Evolutionary conservation across 1,140 invertebrate genomes (phyloP), one percentile per base, ranked within the genome.

Genomic region (Drosophila quadrilineata): DNA sequence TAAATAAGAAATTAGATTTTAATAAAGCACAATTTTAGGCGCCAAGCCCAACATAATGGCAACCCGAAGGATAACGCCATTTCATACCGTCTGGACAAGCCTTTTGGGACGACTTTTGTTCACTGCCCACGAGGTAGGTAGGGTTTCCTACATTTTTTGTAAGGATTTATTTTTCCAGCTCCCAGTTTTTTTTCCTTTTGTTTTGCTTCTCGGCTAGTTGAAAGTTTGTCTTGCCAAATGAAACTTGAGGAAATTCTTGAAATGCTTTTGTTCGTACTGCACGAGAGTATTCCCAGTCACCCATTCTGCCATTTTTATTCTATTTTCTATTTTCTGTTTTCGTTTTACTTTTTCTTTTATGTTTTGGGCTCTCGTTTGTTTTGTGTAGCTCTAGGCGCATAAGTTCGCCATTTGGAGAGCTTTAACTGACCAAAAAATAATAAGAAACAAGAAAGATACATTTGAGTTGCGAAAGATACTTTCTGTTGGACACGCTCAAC

Each of bases 1-100:
- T 84, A 85, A 84, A 84, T 84, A 84, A 73, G 43, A 85, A 71
- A 77, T 85, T 84, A 56, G 65, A 68, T 66, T 85, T 85, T 77
- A 84, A 84, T 85, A 84, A 85, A 77, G 79, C 80, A 52, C 69
- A 59, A 54, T 62, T 67, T 77, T 73, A 60, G 69, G 73, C 38
- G 48, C 64, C 35, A 45, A 10, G 29, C 40, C 48, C 33, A 8
- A 36, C 45, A 69, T 76, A 72, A 82, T 76, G 76, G 54, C 82
- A 76, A 84, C 54, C 60, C 67, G 31, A 36, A 50, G 33, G 45
- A 10, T 59, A 22, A 41, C 28, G 45, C 48, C 54, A 53, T 52
- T 60, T 40, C 33, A 38, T 46, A 26, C 31, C 26, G n/a, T 16
- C 24, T 52, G 64, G 56, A 62, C 64, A 63, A 71, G 64, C 64